phyloP scores from a whole-genome alignment of 2,888 invertebrate genomes.

The Habrosyne pyritoides region DNA sequence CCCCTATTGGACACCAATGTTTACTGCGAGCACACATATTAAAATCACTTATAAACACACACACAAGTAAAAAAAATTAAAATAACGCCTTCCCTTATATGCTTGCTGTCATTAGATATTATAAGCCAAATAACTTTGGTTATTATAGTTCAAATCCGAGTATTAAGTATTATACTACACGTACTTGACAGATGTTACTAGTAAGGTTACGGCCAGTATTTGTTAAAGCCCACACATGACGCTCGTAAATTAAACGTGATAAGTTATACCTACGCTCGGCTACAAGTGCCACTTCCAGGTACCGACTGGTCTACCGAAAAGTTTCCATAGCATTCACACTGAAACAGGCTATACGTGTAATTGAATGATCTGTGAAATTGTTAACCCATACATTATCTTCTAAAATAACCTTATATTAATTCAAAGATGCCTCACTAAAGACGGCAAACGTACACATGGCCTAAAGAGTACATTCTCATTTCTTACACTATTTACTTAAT shows the following conservation, averaged over 20 bases:
- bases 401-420: not conserved
- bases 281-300: not conserved
- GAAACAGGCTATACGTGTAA: slow-evolving; percentile 70
- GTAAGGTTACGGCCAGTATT: not conserved
- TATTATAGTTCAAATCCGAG: not conserved
- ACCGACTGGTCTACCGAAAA: slow-evolving; percentile 3
- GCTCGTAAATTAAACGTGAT: not conserved
- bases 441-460: slow-evolving; percentile 22
- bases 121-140: no score
- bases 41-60: no score
- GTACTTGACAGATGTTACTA: no score
- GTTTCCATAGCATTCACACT: slow-evolving; percentile 45
- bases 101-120: no score
- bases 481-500: slow-evolving; percentile 53
- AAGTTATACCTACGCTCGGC: slow-evolving; percentile 7
- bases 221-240: no score
- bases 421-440: slow-evolving; percentile 10
- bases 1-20: no score
- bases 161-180: not conserved
- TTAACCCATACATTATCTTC: slow-evolving; percentile 1
- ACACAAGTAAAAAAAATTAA: no score
- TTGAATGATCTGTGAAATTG: not conserved
- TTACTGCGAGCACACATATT: no score
- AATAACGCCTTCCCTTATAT: no score
- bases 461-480: slow-evolving; percentile 37